Evolutionary conservation across 1,140 invertebrate genomes (phyloP), one percentile per base, ranked within the genome.

Genomic region (Ceratosolen fusciceps): DNA sequence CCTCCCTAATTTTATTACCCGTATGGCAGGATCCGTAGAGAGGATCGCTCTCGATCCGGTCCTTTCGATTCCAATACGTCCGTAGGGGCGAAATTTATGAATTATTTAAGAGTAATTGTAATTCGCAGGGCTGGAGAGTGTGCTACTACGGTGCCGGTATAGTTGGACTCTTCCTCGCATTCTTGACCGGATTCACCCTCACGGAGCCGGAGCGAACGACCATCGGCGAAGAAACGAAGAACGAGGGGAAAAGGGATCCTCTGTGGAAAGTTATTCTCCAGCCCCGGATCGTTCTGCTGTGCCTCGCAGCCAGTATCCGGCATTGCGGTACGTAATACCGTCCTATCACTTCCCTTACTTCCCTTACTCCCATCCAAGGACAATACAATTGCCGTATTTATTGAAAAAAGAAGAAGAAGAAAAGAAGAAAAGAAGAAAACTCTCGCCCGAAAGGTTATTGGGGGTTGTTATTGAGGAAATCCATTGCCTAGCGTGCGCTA

Each of bases 251-350:
- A 37, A 92, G 93, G 82, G 85, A 92, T 12, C 92, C 92, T 3
- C 90, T 95, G 77, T 96, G 94, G 94, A 93, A 93, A 83, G 93
- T 95, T 39, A 91, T 97, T 75, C 86, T 93, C 0, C 94, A 94
- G 83, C 96, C 96, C 0, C 92, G 96, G 39, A 92, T 98, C 74
- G 90, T 98, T 12, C 91, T 97, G 82, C 90, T 98, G 31, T 96
- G 95, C 86, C 85, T 98, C 3, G 96, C 96, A 43, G 96, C 96
- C 19, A 97, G 96, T 65, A 95, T 98, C 76, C 93, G 97, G 85
- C 96, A 98, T 91, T 96, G 96, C 83, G 96, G 95, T 96, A 88
- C 90, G 89, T 3, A n/a, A n/a, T n/a, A n/a, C n/a, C n/a, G n/a
- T 52, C 10, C 9, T 52, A 52, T 52, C 21, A 52, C 21, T 52